A percentile compares a stretch with the other conserved stretches of the same genome.
These are phyloP conservation scores for Watsonalla cultraria DNA, from an alignment of 2,888 invertebrate species.

Conservation along the genomic window DNA sequence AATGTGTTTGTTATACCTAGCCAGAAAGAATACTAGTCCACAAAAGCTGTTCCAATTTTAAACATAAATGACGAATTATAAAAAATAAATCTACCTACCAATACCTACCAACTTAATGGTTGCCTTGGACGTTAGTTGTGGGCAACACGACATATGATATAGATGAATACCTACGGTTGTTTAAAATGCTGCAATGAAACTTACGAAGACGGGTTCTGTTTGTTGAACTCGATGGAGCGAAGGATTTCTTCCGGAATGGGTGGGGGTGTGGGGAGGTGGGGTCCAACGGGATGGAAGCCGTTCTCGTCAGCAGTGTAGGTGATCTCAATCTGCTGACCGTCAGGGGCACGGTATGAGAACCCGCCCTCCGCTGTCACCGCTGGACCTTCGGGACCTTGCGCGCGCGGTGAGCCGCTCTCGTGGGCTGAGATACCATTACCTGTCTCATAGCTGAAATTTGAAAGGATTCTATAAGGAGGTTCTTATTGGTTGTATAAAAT, in stretches of 20 bases:
- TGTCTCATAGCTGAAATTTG: slow-evolving; percentile 77
- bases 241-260: slow-evolving; percentile 74
- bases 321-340: slow-evolving; percentile 81
- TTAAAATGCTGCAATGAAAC: slow-evolving; percentile 18
- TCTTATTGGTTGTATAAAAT: background rate
- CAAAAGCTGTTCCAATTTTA: no score
- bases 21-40: no score
- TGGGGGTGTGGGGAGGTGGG: slow-evolving; percentile 80
- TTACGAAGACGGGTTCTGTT: slow-evolving; percentile 66
- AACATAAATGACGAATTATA: no score
- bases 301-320: slow-evolving; percentile 85
- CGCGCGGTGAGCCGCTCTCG: slow-evolving; percentile 78
- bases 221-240: slow-evolving; percentile 72
- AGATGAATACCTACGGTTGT: slow-evolving; percentile 4
- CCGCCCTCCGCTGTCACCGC: slow-evolving; percentile 81
- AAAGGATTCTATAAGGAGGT: background rate
- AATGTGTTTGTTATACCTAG: no score
- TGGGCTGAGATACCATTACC: slow-evolving; percentile 82
- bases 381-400: slow-evolving; percentile 73
- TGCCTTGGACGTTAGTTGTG: no score
- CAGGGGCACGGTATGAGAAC: slow-evolving; percentile 83
- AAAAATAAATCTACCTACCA: no score
- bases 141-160: no score
- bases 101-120: no score
- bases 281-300: slow-evolving; percentile 82